These are phyloP conservation scores for Pelodytes ibericus DNA, from an alignment of 2,797 vertebrate species.

Conservation along the genomic window DNA sequence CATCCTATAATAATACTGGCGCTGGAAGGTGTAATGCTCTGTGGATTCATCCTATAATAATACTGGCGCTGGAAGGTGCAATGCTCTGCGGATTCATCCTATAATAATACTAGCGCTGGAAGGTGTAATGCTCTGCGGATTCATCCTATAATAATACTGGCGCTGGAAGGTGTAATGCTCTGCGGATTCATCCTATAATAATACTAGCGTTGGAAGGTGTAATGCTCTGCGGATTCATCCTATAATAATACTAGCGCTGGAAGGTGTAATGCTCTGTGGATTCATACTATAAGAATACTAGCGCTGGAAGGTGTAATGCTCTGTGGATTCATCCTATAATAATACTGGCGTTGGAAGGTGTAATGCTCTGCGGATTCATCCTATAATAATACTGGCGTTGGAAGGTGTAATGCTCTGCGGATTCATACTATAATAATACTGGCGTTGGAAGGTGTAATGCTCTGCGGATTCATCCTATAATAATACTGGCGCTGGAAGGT, in stretches of 20 bases:
- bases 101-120: neutral
- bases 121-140: neutral
- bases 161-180: too few species aligned
- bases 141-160: conserved; percentile 11
- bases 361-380: too few species aligned
- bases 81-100: neutral
- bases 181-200: neutral
- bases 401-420: neutral
- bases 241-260: neutral
- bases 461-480: neutral
- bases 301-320: neutral
- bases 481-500: neutral
- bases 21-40: neutral
- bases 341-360: too few species aligned
- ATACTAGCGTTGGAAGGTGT: neutral
- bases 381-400: neutral
- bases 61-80: neutral
- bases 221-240: conserved; percentile 18
- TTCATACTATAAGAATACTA: neutral
- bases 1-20: too few species aligned
- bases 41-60: neutral
- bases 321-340: conserved; percentile 23
- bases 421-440: too few species aligned
- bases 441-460: neutral
- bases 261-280: too few species aligned